Evolutionary conservation across 2,113 vertebrate genomes (phyloP), one percentile per base, ranked within the genome.

Genomic region (Eudyptes chrysolophus): DNA sequence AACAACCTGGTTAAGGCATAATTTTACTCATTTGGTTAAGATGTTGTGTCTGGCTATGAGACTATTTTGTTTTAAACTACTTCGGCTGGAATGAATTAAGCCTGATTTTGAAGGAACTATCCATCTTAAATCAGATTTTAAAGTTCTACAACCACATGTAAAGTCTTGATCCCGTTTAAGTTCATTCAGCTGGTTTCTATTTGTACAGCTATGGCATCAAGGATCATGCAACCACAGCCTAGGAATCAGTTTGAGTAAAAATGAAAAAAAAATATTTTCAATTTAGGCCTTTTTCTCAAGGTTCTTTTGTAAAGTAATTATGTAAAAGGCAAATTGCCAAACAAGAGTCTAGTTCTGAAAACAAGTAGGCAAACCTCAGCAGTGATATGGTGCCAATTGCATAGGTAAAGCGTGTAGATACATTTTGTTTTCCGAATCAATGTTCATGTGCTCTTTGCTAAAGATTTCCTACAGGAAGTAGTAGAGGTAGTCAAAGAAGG

Each of bases 201-300:
- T 87, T 49, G 40, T 34, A 40, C 7, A 34, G 18, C 24, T 71
- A 2, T 19, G 16, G n/a, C 11, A 46, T 44, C 27, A 75, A 85
- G 30, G 13, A n/a, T 52, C 58, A 15, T 18, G 22, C 61, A 90
- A 49, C 12, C 46, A 49, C 34, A 54, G 36, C 48, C 25, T 25
- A 34, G 38, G n/a, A 90, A 79, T 24, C 34, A n/a, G 13, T 61
- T 21, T 44, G 9, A 36, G 4, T 38, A 51, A 84, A 79, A 78
- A n/a, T 21, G 1, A 21, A 40, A 34, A 40, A 49, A 40, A 29
- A 19, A 13, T 0, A 11, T 8, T 21, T 44, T 66, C 0, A 0
- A 26, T 48, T 40, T 40, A 62, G 49, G 14, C 9, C 7, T 84
- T 93, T 77, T 93, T 58, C 15, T 80, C 32, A 84, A 76, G 65